Base-by-base conservation (phyloP, 2,888 invertebrate species). In the Mythimna impura region DNA sequence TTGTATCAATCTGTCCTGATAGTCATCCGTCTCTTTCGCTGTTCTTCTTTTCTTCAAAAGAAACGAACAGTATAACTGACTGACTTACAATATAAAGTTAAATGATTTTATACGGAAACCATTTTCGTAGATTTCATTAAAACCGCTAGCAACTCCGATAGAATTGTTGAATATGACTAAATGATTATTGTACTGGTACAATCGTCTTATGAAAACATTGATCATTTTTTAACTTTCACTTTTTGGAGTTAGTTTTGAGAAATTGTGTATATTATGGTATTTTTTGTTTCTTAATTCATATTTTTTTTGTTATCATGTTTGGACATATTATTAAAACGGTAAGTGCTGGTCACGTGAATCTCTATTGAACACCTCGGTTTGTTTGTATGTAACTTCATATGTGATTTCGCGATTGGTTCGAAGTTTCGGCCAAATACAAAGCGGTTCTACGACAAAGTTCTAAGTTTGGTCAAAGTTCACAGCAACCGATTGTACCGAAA, bases 71-170 rank as follows among this genome's bases (percentile, higher is more conserved):
- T 58, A 43, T 20, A 64, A 78, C 63, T 73, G 66, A 78, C 78
- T 65, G 82, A 78, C 82, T 72, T 66, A 80, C 79, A 82, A 76
- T 78, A 82, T 60, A 78, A 71, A 68, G 12, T 36, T 66, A 64
- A 71, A 64, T 62, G 25, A 66, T 81, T 80, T 68, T 66, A 64
- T 81, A 76, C n/a, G 63, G 64, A 78, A 66, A 71, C 60, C 58
- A 58, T 30, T 69, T 57, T 69, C n/a, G 47, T 82, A 82, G 82
- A 66, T 52, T 60, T 66, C 71, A 61, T 63, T 72, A 72, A 82
- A 64, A 60, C 43, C 60, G 82, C 80, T 80, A 80, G 82, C 69
- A 34, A 47, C 43, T 80, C 78, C 80, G 36, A 54, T 80, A 78
- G 79, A 54, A 62, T 62, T 52, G 66, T 66, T 62, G 40, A 57